phyloP scores from a whole-genome alignment of 2,888 invertebrate species.

The Theretra japonica region DNA sequence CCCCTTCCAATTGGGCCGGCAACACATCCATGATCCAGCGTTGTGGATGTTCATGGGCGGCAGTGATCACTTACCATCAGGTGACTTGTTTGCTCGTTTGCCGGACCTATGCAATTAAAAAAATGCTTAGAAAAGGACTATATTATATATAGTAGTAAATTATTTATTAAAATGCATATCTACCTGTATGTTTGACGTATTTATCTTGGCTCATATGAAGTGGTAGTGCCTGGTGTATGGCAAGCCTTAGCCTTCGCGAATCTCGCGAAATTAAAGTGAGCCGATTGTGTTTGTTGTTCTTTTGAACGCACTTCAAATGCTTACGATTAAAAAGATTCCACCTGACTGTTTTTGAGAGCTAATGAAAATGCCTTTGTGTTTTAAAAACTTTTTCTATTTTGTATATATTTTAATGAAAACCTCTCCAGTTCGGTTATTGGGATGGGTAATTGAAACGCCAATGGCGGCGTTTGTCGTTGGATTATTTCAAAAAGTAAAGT shows the following conservation, averaged over 20 bases:
- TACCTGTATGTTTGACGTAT: no score
- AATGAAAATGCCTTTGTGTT: slow-evolving; percentile 35
- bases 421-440: neutral
- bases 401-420: slow-evolving; percentile 15
- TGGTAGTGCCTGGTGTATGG: neutral
- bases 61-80: no score
- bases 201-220: neutral
- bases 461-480: neutral
- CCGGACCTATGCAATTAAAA: no score
- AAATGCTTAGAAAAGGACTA: no score
- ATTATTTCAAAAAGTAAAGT: neutral
- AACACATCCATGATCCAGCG: no score
- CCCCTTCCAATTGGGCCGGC: no score
- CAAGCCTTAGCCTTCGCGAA: neutral
- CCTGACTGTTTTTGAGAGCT: slow-evolving; percentile 27
- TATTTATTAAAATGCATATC: no score
- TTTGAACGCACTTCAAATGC: slow-evolving; percentile 28
- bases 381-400: slow-evolving; percentile 15
- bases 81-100: no score
- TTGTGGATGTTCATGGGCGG: no score
- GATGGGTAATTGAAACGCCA: slow-evolving; percentile 5
- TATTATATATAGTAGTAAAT: no score
- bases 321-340: slow-evolving; percentile 35
- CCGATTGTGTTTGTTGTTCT: slow-evolving; percentile 21
- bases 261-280: slow-evolving; percentile 22